Percentiles rank a stretch among this genome's conserved stretches.
phyloP scores from a whole-genome alignment of 2,113 vertebrate genomes.

The Passer domesticus region DNA sequence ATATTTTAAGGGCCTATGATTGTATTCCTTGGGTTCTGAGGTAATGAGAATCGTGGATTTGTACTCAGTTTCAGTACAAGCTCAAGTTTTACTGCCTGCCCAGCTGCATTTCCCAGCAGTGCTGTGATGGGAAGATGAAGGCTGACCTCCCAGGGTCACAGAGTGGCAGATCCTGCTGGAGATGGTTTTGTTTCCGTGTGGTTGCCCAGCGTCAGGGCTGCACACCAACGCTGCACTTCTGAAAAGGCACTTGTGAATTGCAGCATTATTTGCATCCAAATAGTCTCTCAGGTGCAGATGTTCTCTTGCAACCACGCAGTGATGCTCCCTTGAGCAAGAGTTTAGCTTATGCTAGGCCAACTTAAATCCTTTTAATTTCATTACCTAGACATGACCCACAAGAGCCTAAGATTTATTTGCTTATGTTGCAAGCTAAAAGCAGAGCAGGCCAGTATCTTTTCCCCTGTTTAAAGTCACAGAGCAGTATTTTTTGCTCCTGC shows the following conservation, averaged over 20 bases:
- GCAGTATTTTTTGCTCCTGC: neutral
- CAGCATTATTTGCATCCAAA: neutral
- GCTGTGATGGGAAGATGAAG: neutral
- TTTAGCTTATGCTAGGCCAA: neutral
- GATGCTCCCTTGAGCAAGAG: neutral
- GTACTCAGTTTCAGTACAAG: neutral
- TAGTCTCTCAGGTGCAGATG: neutral
- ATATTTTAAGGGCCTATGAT: neutral
- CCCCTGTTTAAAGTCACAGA: neutral
- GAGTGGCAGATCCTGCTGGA: neutral
- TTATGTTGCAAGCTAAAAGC: neutral
- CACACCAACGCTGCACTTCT: neutral
- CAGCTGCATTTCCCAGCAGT: neutral
- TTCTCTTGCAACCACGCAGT: neutral
- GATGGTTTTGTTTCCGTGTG: neutral
- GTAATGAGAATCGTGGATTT: neutral
- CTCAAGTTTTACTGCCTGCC: neutral
- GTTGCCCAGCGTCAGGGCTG: neutral
- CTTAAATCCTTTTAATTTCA: neutral
- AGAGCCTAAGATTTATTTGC: neutral
- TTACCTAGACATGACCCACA: rapidly evolving
- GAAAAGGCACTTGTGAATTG: neutral
- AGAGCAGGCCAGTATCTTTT: neutral
- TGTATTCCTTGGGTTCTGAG: neutral
- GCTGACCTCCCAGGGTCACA: rapidly evolving